phyloP scores from a whole-genome alignment of 2,888 invertebrate species.

The Tillus elongatus region DNA sequence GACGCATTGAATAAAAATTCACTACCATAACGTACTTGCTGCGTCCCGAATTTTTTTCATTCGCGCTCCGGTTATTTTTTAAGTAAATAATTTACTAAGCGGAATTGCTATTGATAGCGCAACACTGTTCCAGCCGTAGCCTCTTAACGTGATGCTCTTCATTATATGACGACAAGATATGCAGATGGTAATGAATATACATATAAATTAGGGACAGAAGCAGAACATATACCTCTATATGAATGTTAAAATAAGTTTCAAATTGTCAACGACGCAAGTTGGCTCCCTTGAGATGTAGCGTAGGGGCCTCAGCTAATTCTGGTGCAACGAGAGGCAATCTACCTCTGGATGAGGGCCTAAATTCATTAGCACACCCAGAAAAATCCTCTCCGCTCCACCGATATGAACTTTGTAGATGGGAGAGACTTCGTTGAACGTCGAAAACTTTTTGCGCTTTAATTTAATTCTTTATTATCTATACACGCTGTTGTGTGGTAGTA shows the following conservation, averaged over 20 bases:
- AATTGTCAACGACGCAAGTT: constrained; percentile 47
- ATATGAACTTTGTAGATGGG: constrained; percentile 24
- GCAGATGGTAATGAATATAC: constrained; percentile 43
- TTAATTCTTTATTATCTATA: constrained; percentile 30
- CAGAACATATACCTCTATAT: constrained; percentile 41
- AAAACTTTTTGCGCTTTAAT: constrained; percentile 27
- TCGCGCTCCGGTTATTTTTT: too few species aligned
- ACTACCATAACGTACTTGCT: too few species aligned
- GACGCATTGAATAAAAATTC: too few species aligned
- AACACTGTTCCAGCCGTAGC: too few species aligned
- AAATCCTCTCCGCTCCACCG: constrained; percentile 20
- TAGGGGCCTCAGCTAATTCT: constrained; percentile 30
- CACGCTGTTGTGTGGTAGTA: constrained; percentile 21
- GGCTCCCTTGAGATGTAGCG: constrained; percentile 26
- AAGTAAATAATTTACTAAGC: too few species aligned
- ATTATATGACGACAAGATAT: constrained; percentile 28
- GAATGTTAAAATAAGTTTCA: constrained; percentile 49
- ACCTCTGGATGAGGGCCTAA: constrained; percentile 32
- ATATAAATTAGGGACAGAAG: constrained; percentile 41
- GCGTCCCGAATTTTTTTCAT: too few species aligned
- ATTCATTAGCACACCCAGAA: constrained; percentile 35
- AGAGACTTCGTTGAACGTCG: constrained; percentile 15
- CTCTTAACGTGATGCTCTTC: too few species aligned
- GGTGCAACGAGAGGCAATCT: constrained; percentile 32
- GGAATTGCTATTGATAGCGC: too few species aligned